Evolutionary conservation across 2,888 invertebrate species (phyloP).

Genomic region (Mystacides longicornis): DNA sequence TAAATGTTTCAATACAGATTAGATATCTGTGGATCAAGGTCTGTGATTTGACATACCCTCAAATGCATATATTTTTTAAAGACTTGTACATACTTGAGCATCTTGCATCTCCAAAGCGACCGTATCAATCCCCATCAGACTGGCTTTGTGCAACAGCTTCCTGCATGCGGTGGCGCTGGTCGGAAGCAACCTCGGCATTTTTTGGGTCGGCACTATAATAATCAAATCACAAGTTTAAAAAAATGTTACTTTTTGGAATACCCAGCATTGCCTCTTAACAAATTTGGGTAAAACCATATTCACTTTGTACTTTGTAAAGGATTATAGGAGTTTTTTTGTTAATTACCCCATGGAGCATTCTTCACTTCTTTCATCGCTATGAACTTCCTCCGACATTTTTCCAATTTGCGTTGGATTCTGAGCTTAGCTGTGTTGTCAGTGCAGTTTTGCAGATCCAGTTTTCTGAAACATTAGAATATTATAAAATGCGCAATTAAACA

Average conservation of each 20-base stretch:
- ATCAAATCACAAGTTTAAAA: constrained; percentile 7
- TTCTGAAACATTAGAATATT: constrained; percentile 30
- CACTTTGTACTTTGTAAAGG: too few relatives aligned
- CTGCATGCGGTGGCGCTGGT: constrained; percentile 86
- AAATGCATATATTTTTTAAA: not conserved
- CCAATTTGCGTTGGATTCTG: constrained; percentile 72
- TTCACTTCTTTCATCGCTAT: constrained; percentile 63
- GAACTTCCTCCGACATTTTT: constrained; percentile 80
- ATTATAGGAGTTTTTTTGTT: not conserved
- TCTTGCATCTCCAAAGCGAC: constrained; percentile 75
- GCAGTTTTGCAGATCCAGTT: constrained; percentile 54
- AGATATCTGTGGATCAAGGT: not conserved
- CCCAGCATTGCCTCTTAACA: too few relatives aligned
- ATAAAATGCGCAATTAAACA: not conserved
- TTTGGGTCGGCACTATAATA: constrained; percentile 79
- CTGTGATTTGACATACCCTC: not conserved
- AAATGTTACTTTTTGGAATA: too few relatives aligned
- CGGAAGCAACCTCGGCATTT: constrained; percentile 84
- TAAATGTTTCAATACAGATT: not conserved
- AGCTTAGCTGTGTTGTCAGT: constrained; percentile 60
- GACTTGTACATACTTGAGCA: constrained; percentile 54
- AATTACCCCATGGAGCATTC: constrained; percentile 77
- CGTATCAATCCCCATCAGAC: constrained; percentile 84
- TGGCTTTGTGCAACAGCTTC: constrained; percentile 75
- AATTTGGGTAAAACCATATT: too few relatives aligned